Evolutionary conservation across 2,888 invertebrate species (phyloP).

Genomic region (Copidosoma aretas): DNA sequence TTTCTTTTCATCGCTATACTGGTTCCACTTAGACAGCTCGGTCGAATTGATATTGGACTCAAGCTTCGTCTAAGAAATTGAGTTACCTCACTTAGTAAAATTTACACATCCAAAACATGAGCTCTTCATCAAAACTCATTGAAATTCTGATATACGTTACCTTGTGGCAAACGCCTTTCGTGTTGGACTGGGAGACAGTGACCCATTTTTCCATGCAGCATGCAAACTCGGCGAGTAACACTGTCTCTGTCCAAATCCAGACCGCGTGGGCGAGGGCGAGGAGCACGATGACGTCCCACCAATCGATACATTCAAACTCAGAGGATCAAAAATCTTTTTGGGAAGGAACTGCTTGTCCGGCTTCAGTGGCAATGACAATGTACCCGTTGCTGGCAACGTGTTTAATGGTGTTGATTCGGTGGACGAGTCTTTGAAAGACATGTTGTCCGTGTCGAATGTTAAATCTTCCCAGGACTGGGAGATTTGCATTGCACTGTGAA

Average conservation of each 20-base stretch:
- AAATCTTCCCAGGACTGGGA: slow-evolving; percentile 95
- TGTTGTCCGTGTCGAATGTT: slow-evolving; percentile 72
- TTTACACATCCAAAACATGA: neutral
- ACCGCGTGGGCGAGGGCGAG: slow-evolving; percentile 70
- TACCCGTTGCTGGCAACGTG: slow-evolving; percentile 17
- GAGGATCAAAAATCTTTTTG: slow-evolving; percentile 60
- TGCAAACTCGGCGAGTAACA: slow-evolving; percentile 68
- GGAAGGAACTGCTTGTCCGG: slow-evolving; percentile 52
- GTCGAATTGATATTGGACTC: slow-evolving; percentile 84
- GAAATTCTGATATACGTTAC: slow-evolving; percentile 40
- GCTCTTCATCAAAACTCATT: neutral
- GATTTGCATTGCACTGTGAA: slow-evolving; percentile 91
- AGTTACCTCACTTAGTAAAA: neutral
- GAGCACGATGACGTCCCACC: slow-evolving; percentile 66
- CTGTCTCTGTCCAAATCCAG: slow-evolving; percentile 63
- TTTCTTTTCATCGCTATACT: slow-evolving; percentile 68
- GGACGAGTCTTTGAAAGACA: slow-evolving; percentile 59
- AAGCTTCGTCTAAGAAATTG: slow-evolving; percentile 70
- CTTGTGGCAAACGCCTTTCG: slow-evolving; percentile 81
- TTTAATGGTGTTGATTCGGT: slow-evolving; percentile 52
- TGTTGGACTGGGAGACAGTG: slow-evolving; percentile 83
- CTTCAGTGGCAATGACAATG: slow-evolving; percentile 45
- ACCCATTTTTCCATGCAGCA: slow-evolving; percentile 65
- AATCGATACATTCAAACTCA: slow-evolving; percentile 61
- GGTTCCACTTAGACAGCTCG: slow-evolving; percentile 58